Base-by-base conservation (phyloP, 2,888 invertebrate genomes). In the Pyrochroa serraticornis region DNA sequence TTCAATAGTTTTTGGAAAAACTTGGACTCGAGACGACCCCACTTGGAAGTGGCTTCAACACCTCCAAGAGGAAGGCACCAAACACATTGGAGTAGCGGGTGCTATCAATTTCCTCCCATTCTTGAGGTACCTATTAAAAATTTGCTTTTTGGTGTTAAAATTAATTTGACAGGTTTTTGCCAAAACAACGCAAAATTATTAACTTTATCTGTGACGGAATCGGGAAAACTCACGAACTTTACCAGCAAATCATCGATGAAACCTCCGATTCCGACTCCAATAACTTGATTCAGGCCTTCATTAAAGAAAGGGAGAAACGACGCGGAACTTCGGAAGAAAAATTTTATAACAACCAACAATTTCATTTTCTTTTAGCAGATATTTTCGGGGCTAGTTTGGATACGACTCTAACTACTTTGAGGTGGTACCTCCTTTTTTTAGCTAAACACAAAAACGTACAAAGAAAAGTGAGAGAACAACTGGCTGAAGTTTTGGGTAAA, bases 351-450 rank as follows among this genome's bases (percentile, higher is more conserved):
- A 83, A 85, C 64, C 82, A 84, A 49, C 93, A 95, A 73, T 80
- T 92, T 71, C 79, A 86, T 65, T 91, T 89, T 75, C 80, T 93
- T 30, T 74, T 93, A 58, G 90, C 90, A 2, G 95, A 95, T 77
- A 81, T 94, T 72, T 92, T 92, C 72, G 93, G 93, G 0, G 94
- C 94, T 8, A 92, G 93, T 3, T 83, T 92, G 46, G 95, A 95
- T 69, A 94, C 95, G 0, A 90, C 92, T 0, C 79, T 91, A 52
- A 86, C 89, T 0, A 91, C 93, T 0, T 72, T 94, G 31, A 83
- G 90, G 31, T 95, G 95, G 95, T 88, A 91, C 69, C 76, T 94
- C 9, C 80, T 94, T 10, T 91, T 87, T 65, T 84, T 95, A 84
- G 89, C 92, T 0, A 79, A 84, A 36, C 77, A 91, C 77, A 86